These are phyloP conservation scores for Tachyglossus aculeatus DNA, from an alignment of 2,797 vertebrate genomes.

Conservation along the genomic window DNA sequence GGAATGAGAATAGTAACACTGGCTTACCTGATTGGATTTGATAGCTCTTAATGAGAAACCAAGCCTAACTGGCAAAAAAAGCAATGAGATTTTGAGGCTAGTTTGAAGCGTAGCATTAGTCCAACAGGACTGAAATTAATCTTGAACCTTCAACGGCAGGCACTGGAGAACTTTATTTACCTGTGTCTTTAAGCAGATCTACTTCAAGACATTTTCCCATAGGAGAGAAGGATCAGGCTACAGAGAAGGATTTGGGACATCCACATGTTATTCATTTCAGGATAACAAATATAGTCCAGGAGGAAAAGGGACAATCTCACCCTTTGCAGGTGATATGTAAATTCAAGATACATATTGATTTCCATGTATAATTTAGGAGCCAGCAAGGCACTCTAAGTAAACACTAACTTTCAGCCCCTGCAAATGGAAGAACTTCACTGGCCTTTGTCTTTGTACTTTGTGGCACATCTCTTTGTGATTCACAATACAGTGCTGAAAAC, in stretches of 20 bases:
- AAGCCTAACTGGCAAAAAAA: conserved; percentile 25
- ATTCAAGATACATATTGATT: conserved; percentile 48
- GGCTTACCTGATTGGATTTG: conserved; percentile 38
- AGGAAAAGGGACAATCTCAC: conserved; percentile 20
- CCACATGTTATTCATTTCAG: conserved; percentile 24
- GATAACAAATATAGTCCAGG: conserved; percentile 40
- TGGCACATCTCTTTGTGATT: conserved; percentile 9
- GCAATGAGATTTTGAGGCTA: conserved; percentile 21
- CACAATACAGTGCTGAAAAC: conserved; percentile 34
- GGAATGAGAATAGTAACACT: conserved; percentile 31
- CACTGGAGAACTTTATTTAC: background rate
- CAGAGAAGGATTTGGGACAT: background rate
- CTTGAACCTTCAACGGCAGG: conserved; percentile 17
- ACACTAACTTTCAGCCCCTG: conserved; percentile 41
- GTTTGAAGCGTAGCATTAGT: conserved; percentile 39
- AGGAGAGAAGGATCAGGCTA: conserved; percentile 21
- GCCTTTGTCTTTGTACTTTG: conserved; percentile 50
- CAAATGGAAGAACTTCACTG: conserved; percentile 48
- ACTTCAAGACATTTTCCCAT: background rate
- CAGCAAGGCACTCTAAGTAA: conserved; percentile 48
- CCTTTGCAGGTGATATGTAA: conserved; percentile 55
- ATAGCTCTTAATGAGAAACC: conserved; percentile 46
- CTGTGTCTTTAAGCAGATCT: background rate
- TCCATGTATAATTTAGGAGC: conserved; percentile 56
- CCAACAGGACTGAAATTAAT: conserved; percentile 31